phyloP scores from a whole-genome alignment of 2,888 invertebrate genomes.

The Melangyna quadrimaculata region DNA sequence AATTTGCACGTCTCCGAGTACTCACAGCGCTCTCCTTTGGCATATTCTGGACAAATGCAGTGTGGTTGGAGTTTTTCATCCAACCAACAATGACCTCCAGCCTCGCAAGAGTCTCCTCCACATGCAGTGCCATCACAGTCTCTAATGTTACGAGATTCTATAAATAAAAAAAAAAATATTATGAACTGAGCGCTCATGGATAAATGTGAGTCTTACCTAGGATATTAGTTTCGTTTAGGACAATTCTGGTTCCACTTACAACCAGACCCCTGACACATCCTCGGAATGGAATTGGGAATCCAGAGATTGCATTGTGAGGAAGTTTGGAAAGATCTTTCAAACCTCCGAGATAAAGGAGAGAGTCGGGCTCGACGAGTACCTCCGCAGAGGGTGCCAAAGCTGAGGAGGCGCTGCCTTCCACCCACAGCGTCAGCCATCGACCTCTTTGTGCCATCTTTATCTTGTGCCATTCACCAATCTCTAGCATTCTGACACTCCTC shows the following conservation, averaged over 20 bases:
- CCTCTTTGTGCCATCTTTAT: conserved; percentile 88
- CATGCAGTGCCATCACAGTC: conserved; percentile 90
- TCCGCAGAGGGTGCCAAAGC: conserved; percentile 85
- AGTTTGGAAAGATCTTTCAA: conserved; percentile 86
- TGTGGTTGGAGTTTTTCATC: conserved; percentile 84
- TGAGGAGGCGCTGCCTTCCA: conserved; percentile 87
- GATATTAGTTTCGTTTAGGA: conserved; percentile 85
- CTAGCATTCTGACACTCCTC: conserved; percentile 86
- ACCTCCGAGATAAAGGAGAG: conserved; percentile 83
- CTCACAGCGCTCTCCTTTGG: conserved; percentile 84
- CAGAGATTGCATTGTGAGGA: conserved; percentile 86
- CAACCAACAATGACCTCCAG: conserved; percentile 86
- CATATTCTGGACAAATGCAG: conserved; percentile 84
- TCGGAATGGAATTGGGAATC: conserved; percentile 85
- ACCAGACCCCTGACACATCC: conserved; percentile 88
- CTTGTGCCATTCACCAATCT: conserved; percentile 87
- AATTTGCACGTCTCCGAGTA: conserved; percentile 82
- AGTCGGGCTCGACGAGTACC: conserved; percentile 80
- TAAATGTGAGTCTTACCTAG: conserved; percentile 80
- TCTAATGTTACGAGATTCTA: conserved; percentile 86
- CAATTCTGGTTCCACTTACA: conserved; percentile 85
- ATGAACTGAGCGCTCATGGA: not conserved
- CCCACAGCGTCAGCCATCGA: conserved; percentile 86
- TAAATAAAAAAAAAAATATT: conserved; percentile 1
- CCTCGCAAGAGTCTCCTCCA: conserved; percentile 87